These are phyloP conservation scores for Dermatophagoides farinae DNA, from an alignment of 1,140 invertebrate species.

Conservation along the genomic window DNA sequence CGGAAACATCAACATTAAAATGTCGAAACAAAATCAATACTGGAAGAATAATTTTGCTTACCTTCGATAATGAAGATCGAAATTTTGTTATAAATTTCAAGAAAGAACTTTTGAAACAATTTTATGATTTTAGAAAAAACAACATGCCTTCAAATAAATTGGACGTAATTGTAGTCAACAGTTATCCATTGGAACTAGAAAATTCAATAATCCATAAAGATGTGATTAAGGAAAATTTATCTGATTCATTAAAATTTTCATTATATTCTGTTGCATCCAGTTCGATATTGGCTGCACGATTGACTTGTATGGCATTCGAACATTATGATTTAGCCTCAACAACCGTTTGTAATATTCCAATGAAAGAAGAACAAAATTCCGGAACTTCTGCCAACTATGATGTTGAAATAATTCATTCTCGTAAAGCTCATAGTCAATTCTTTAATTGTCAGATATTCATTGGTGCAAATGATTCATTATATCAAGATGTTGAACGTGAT, in stretches of 20 bases:
- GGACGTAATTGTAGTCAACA: constrained; percentile 68
- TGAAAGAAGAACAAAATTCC: constrained; percentile 98
- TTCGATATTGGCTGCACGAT: constrained; percentile 28
- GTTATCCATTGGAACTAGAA: constrained; percentile 47
- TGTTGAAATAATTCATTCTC: constrained; percentile 79
- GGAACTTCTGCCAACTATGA: constrained; percentile 94
- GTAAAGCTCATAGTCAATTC: constrained; percentile 55
- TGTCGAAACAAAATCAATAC: constrained; percentile 28
- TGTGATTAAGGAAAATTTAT: background rate
- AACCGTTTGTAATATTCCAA: constrained; percentile 90
- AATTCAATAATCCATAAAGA: background rate
- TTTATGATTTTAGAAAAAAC: background rate
- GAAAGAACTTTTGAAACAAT: background rate
- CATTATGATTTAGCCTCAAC: constrained; percentile 86
- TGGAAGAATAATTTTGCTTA: constrained; percentile 20
- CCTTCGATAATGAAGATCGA: constrained; percentile 16
- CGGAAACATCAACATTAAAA: constrained; percentile 32
- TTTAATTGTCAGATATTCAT: constrained; percentile 30
- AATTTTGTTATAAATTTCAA: background rate
- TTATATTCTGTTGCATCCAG: constrained; percentile 44
- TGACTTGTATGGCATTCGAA: constrained; percentile 28
- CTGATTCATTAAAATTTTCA: constrained; percentile 30
- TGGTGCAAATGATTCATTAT: background rate
- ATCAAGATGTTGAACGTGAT: constrained; percentile 27
- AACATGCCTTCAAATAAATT: constrained; percentile 36